phyloP scores from a whole-genome alignment of 1,140 invertebrate species.

The Trichonephila clavata region DNA sequence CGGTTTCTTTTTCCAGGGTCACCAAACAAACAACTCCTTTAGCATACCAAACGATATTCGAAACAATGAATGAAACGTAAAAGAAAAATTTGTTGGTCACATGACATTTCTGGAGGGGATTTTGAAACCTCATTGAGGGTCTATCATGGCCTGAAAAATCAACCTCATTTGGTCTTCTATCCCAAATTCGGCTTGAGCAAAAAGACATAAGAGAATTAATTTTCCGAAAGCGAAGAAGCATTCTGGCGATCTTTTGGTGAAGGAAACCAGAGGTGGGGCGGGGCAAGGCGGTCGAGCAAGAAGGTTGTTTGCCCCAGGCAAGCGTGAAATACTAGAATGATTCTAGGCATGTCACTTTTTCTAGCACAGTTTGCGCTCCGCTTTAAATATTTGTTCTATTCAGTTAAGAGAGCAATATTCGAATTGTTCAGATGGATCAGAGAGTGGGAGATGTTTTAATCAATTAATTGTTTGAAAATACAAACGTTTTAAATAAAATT shows the following conservation, averaged over 20 bases:
- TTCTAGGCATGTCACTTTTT: slow-evolving; percentile 2
- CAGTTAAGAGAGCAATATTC: neutral
- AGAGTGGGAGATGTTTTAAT: too few species aligned
- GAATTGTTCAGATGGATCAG: too few species aligned
- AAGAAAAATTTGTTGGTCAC: slow-evolving; percentile 7
- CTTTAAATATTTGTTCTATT: neutral
- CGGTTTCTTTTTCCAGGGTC: slow-evolving; percentile 46
- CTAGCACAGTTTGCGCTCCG: neutral
- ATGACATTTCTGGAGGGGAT: neutral
- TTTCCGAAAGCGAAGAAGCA: slow-evolving; percentile 18
- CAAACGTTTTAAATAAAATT: too few species aligned
- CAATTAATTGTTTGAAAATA: too few species aligned
- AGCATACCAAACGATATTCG: neutral
- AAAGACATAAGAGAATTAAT: slow-evolving; percentile 29
- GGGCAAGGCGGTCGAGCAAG: slow-evolving; percentile 68
- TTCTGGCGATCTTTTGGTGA: neutral
- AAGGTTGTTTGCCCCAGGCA: slow-evolving; percentile 64
- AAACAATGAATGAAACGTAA: slow-evolving; percentile 51
- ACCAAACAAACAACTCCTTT: slow-evolving; percentile 15
- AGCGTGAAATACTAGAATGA: slow-evolving; percentile 47
- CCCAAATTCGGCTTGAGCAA: slow-evolving; percentile 38
- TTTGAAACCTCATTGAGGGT: slow-evolving; percentile 36
- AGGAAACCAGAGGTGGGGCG: slow-evolving; percentile 14
- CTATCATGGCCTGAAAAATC: slow-evolving; percentile 62
- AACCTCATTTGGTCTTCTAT: slow-evolving; percentile 36